These are phyloP conservation scores for Babylonia areolata DNA, from an alignment of 1,140 invertebrate species.

Conservation along the genomic window DNA sequence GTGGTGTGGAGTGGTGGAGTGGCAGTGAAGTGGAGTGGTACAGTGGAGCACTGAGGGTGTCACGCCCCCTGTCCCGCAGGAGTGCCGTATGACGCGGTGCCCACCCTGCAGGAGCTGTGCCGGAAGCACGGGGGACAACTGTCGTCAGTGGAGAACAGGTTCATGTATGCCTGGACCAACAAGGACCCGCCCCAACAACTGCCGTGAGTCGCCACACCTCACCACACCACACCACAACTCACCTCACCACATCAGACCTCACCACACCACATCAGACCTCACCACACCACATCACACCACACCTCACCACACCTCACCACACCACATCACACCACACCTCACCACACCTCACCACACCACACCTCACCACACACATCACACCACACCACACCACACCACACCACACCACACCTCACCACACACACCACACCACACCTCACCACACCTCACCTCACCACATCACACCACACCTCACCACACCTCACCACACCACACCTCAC, in stretches of 20 bases:
- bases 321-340: background rate
- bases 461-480: too few relatives aligned
- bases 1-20: too few relatives aligned
- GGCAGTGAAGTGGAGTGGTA: too few relatives aligned
- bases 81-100: slow-evolving; percentile 59
- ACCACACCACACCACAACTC: background rate
- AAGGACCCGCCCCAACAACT: slow-evolving; percentile 51
- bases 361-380: too few relatives aligned
- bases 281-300: background rate
- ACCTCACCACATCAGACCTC: background rate
- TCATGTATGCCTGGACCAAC: slow-evolving; percentile 66
- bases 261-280: background rate
- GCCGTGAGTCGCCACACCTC: slow-evolving; percentile 41
- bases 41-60: too few relatives aligned
- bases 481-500: too few relatives aligned
- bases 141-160: slow-evolving; percentile 52
- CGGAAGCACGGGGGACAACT: slow-evolving; percentile 54
- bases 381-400: too few relatives aligned
- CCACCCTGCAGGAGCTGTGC: slow-evolving; percentile 51
- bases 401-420: too few relatives aligned
- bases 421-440: too few relatives aligned
- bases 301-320: background rate
- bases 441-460: too few relatives aligned
- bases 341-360: background rate
- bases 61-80: slow-evolving; percentile 46